Evolutionary conservation across 37 sponge, comb jelly and placozoan genomes (phyloP).

Genomic region (Diacarnus erythraeanus): DNA sequence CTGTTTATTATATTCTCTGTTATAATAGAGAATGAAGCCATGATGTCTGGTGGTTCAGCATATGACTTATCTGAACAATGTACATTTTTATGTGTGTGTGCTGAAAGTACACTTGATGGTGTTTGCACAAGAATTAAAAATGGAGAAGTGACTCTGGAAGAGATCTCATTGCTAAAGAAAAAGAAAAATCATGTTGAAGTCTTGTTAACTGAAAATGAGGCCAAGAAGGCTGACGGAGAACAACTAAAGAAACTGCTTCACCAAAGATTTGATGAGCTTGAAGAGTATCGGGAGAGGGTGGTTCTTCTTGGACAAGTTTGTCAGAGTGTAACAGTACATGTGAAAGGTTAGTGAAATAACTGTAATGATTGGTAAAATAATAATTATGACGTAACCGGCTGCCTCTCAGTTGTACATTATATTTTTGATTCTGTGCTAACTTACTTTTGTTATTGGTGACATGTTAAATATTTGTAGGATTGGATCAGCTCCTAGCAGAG

Average conservation of each 20-base stretch:
- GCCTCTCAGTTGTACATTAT: too few relatives aligned
- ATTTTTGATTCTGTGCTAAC: too few relatives aligned
- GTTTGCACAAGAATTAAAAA: conserved; percentile 10
- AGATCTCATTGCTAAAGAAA: conserved; percentile 12
- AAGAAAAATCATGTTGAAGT: conserved; percentile 28
- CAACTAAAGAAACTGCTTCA: background rate
- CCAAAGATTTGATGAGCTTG: conserved; percentile 4
- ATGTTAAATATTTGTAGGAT: too few relatives aligned
- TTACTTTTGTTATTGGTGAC: too few relatives aligned
- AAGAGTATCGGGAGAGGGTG: background rate
- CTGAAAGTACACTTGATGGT: conserved; percentile 13
- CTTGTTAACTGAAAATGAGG: conserved; percentile 20
- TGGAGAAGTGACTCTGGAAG: conserved; percentile 26
- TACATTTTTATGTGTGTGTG: conserved; percentile 20
- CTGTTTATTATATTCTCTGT: too few relatives aligned
- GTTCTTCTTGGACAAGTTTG: conserved; percentile 15
- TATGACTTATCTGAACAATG: conserved; percentile 13
- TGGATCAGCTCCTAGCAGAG: background rate
- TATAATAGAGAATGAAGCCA: background rate
- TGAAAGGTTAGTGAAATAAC: background rate
- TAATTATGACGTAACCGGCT: too few relatives aligned
- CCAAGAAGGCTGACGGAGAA: background rate
- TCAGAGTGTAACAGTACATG: background rate
- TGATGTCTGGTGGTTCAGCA: background rate
- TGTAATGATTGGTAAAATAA: too few relatives aligned